Evolutionary conservation across 2,888 invertebrate species (phyloP), one percentile per base, ranked within the genome.

Genomic region (Nymphalis urticae): DNA sequence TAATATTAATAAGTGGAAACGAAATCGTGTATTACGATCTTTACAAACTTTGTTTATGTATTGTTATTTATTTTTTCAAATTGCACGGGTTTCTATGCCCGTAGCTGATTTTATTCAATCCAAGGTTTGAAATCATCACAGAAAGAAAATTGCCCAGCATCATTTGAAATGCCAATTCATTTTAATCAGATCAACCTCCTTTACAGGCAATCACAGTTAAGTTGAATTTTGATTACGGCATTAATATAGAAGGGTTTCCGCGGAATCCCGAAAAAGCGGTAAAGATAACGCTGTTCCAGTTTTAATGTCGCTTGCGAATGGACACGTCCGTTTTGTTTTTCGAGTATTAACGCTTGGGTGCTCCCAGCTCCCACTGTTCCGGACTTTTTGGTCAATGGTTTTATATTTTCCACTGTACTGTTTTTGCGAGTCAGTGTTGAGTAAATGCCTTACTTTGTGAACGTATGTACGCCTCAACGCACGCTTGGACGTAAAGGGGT

Each of bases 261-360:
- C 66, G 70, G 66, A 70, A 62, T 63, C 58, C 69, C 60, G 69
- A 71, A 74, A 74, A 71, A 73, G 72, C 75, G 72, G 70, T 62
- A 72, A 74, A 76, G 81, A 81, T 82, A 82, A 80, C 79, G 75
- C 68, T 73, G 64, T 72, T 72, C 75, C 68, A 69, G 77, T 75
- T 80, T 77, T 78, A 80, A 81, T 78, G 77, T 75, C 72, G 75
- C 72, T 73, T 74, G 76, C 71, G 75, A 80, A 78, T 76, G 78
- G 77, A 79, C 79, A 79, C 75, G 75, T 80, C 80, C 80, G 76
- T 75, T 75, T 72, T 76, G 73, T 74, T 77, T 75, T 64, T 48
- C 68, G 56, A 51, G 64, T 56, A 72, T 79, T 77, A 75, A 76
- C 77, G 79, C 73, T 66, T 73, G 74, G 75, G 73, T 74, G 76